These are phyloP conservation scores for Rhinopomastus cyanomelas DNA, from an alignment of 2,113 vertebrate species.

Conservation along the genomic window DNA sequence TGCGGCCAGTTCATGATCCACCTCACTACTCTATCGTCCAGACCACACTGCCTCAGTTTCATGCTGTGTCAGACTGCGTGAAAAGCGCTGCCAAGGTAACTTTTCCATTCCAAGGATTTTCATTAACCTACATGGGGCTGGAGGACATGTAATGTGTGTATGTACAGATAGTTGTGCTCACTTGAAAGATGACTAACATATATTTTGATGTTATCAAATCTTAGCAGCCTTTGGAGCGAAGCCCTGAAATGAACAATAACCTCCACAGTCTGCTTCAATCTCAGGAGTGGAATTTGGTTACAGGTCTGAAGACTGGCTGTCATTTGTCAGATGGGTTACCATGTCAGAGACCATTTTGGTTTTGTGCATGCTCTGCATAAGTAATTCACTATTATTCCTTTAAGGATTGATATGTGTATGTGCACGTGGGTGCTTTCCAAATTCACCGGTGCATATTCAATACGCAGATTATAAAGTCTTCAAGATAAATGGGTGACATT, in stretches of 20 bases:
- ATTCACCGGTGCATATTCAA: background rate
- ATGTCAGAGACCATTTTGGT: background rate
- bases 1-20: too few relatives aligned
- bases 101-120: background rate
- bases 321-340: background rate
- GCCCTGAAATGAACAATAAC: background rate
- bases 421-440: background rate
- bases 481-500: background rate
- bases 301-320: background rate
- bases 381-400: background rate
- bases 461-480: background rate
- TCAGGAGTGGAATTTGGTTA: background rate
- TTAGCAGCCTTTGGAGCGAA: background rate
- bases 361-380: background rate
- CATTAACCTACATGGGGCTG: background rate
- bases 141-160: background rate
- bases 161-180: background rate
- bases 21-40: too few relatives aligned
- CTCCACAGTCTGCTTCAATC: background rate
- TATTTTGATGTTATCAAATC: background rate
- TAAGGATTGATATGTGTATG: background rate
- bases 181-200: background rate
- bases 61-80: too few relatives aligned
- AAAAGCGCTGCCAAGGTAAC: background rate
- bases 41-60: too few relatives aligned